Base-by-base conservation (phyloP, 2,113 vertebrate species). In the Heliornis fulica region DNA sequence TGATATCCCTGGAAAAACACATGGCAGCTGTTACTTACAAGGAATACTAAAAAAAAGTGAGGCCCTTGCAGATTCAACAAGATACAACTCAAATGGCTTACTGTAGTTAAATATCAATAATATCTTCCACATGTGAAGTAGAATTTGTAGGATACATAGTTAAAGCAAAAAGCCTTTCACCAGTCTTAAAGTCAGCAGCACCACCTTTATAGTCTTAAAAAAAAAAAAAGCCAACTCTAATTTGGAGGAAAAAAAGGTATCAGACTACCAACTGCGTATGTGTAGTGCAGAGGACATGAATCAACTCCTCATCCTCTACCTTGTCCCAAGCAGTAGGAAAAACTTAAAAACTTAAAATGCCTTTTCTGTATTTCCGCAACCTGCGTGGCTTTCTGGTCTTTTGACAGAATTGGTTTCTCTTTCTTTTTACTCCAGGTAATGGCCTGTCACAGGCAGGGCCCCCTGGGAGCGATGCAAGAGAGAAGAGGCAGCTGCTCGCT, bases 361-460 rank as follows among this genome's bases (percentile, higher is more conserved):
- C 22, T 82, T 41, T 74, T 66, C 51, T 1, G 0, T 25, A 41
- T 59, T 59, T 61, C 60, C 1, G 0, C 1, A 2, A 56, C 34
- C 28, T 88, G 38, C 32, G 66, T 28, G 36, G 25, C 65, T 80
- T 83, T 54, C n/a, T n/a, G 28, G 23, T 56, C 31, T 81, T 60
- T 74, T 2, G 2, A 32, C 9, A 41, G 20, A n/a, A 32, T 5
- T 41, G 41, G 5, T 75, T 92, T 85, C 38, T 51, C 63, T 45
- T 54, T 53, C n/a, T 11, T 78, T 54, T 87, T 41, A 32, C 36
- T 64, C 46, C 20, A 93, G 41, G 41, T 53, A 50, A 48, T 0
- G 3, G 48, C 21, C 46, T 41, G 87, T 36, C 31, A 41, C 59
- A 74, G 29, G 26, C 12, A 3, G 34, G 4, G 0, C 20, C 26